Base-by-base conservation (phyloP, 2,113 vertebrate species). In the Caranx melampygus region DNA sequence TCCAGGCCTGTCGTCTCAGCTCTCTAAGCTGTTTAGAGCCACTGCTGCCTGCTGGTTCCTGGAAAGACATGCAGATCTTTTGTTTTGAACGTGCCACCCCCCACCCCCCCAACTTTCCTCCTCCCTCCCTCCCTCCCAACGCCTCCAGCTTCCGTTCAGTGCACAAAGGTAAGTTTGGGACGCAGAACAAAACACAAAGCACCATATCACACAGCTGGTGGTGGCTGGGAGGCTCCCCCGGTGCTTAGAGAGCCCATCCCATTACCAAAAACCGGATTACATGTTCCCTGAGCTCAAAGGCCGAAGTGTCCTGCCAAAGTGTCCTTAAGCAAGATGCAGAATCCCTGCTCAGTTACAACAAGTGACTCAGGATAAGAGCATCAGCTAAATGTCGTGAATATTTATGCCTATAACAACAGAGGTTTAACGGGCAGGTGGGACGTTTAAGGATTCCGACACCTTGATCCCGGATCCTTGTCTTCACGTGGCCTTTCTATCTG, bases 41-140 rank as follows among this genome's bases (percentile, higher is more conserved):
- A 58, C 40, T 51, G 7, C 44, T 64, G 55, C 33, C 66, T 18
- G 65, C 76, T 73, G 63, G 4, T 40, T 79, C 69, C 58, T 54
- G 26, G 76, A 68, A 77, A 65, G 14, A 64, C 77, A n/a, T 18
- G 65, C 71, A 87, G 71, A 77, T 83, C 87, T 83, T 81, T 72
- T 89, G 75, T 75, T 75, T 47, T 72, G 60, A 58, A 59, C 9
- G 47, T 2, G 21, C 20, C 57, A 42, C 13, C 35, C 52, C 5
- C 15, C 15, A 15, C 33, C 57, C 13, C 35, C 35, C 35, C 35
- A 4, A 37, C 35, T 7, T 6, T 6, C 35, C 35, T 6, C 35
- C 35, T 6, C 37, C 6, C 1, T 8, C 37, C 4, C 5, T 8
- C 3, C 5, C 37, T 1, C 5, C 44, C 58, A 13, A 15, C 15